Evolutionary conservation across 2,113 vertebrate genomes (phyloP).

Genomic region (Rutilus rutilus): DNA sequence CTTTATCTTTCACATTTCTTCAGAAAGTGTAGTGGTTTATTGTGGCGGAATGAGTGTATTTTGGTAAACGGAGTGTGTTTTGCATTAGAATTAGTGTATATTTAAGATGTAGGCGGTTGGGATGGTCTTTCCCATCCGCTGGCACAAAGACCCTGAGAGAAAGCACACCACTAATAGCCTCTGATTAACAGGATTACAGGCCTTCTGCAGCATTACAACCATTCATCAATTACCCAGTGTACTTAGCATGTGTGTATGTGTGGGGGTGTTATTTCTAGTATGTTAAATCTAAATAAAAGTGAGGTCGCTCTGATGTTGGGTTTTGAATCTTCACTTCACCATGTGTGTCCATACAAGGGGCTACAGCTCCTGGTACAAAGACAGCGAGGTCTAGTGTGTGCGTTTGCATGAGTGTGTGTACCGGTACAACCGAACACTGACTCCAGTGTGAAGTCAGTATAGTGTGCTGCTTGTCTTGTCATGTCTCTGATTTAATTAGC

Average conservation of each 20-base stretch:
- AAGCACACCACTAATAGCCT: slow-evolving; percentile 67
- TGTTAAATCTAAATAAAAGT: slow-evolving; percentile 31
- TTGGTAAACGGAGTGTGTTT: background rate
- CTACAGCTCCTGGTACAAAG: slow-evolving; percentile 1
- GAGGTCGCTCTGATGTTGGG: slow-evolving; percentile 46
- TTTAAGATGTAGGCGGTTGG: background rate
- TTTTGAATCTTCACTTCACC: slow-evolving; percentile 42
- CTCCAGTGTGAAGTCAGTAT: slow-evolving; percentile 58
- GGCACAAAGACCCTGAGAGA: slow-evolving; percentile 18
- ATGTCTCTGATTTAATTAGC: slow-evolving; percentile 82
- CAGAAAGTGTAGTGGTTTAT: background rate
- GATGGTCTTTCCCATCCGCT: slow-evolving; percentile 11
- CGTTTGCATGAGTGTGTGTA: slow-evolving; percentile 51
- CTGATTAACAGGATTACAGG: slow-evolving; percentile 74
- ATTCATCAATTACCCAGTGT: slow-evolving; percentile 70
- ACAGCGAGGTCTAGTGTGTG: slow-evolving; percentile 41
- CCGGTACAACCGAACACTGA: slow-evolving; percentile 56
- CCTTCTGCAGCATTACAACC: slow-evolving; percentile 65
- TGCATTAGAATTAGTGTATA: background rate
- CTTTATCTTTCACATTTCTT: background rate
- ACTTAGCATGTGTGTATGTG: slow-evolving; percentile 56
- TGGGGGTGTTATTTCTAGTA: slow-evolving; percentile 32
- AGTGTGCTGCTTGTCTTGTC: slow-evolving; percentile 68
- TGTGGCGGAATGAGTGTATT: background rate
- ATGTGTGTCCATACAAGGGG: slow-evolving; percentile 14